phyloP scores from a whole-genome alignment of 1,140 invertebrate species.

The Teleogryllus occipitalis region DNA sequence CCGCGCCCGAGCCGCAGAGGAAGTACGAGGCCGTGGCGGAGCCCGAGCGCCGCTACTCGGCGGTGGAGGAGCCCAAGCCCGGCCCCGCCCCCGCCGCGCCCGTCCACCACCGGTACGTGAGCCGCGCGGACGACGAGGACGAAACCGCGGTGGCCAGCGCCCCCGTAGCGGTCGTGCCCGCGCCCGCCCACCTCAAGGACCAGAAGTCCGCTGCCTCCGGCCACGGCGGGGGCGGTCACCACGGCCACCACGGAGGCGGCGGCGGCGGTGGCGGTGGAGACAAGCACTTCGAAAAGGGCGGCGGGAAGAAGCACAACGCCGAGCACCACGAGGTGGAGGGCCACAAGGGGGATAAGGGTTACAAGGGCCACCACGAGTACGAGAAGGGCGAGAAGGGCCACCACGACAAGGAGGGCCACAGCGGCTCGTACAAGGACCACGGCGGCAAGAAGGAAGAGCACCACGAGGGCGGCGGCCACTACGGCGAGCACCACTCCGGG shows the following conservation, averaged over 20 bases:
- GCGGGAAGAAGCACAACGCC: constrained; percentile 21
- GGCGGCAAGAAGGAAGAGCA: constrained; percentile 24
- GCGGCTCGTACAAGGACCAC: constrained; percentile 21
- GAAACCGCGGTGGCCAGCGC: background rate
- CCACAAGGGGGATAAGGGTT: constrained; percentile 22
- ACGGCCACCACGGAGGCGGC: background rate
- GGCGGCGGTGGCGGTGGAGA: background rate
- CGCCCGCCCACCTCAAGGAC: background rate
- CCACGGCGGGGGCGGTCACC: constrained; percentile 2
- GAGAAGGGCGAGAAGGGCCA: constrained; percentile 23
- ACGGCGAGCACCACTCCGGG: constrained; percentile 22
- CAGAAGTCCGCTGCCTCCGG: constrained; percentile 12
- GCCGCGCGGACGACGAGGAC: background rate
- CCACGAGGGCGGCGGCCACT: constrained; percentile 22
- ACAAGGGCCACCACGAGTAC: constrained; percentile 24
- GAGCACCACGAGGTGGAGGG: constrained; percentile 18
- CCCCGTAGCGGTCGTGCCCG: background rate
- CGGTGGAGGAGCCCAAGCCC: background rate
- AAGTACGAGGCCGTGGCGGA: background rate
- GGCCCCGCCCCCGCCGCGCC: background rate
- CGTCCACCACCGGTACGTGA: background rate
- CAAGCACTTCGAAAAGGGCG: constrained; percentile 20
- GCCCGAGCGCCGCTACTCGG: background rate
- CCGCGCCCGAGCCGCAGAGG: background rate
- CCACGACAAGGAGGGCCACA: constrained; percentile 24